Evolutionary conservation across 2,888 invertebrate genomes (phyloP), one percentile per base, ranked within the genome.

Genomic region (Limnephilus rhombicus): DNA sequence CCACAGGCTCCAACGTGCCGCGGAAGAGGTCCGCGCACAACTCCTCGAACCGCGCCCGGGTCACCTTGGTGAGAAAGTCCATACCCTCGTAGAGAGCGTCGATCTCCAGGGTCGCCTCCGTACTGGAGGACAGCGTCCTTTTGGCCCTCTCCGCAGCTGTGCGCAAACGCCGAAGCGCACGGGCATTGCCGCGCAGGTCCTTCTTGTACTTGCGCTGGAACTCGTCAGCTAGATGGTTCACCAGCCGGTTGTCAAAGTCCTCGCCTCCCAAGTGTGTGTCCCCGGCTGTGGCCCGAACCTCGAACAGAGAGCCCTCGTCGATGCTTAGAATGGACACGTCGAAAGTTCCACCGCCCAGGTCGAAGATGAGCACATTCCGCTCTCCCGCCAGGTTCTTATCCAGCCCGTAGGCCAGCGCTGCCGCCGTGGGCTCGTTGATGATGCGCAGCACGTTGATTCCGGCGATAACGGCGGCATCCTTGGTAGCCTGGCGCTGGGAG

Each of bases 321-420:
- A 98, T 98, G 89, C 98, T 98, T 86, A 98, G 95, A 93, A 98
- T 97, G 89, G 98, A 98, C 4, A 98, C 98, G 95, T 98, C 98
- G 95, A 98, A 98, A n/a, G 98, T 98, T 49, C 97, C 99, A 93
- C 99, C 99, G 37, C 98, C 98, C 92, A 98, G 96, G 95, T 98
- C 98, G 94, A 97, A 98, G 94, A 97, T 97, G n/a, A 97, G 95
- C 7, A 97, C 97, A 94, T 97, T 97, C 24, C 96, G 95, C 94
- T 97, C 97, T 18, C 97, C 97, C 94, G 96, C 96, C 94, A 97
- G 95, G 96, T 98, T 97, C 94, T 97, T 97, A 94, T 97, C 97
- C 80, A 97, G 95, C 2, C 98, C 98, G 94, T 98, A 98, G 11
- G 98, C 97, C 90, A 98, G 95, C 41, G 97, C 97, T 12, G 98